Percentiles rank a stretch among this genome's conserved stretches.
phyloP scores from a whole-genome alignment of 2,888 invertebrate genomes.

The Scaptodrosophila latifasciaeformis region DNA sequence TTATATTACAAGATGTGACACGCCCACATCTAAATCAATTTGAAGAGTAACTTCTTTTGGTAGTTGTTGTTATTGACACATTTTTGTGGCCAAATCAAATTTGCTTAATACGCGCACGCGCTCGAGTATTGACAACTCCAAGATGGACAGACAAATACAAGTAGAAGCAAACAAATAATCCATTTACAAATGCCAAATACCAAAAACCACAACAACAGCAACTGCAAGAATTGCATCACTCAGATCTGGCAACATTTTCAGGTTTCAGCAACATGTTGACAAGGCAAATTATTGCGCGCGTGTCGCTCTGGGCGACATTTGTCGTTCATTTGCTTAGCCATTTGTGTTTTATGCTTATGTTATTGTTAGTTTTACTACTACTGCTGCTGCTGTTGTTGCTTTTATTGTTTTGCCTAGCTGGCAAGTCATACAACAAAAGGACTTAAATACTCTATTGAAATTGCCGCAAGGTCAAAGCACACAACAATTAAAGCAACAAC shows the following conservation, averaged over 20 bases:
- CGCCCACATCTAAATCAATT: too few species aligned
- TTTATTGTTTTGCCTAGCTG: slow-evolving; percentile 7
- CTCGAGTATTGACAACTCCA: slow-evolving; percentile 18
- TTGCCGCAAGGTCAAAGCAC: slow-evolving; percentile 53
- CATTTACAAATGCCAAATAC: slow-evolving; percentile 39
- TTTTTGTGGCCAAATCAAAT: slow-evolving; percentile 56
- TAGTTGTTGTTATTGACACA: slow-evolving; percentile 46
- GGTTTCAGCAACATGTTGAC: slow-evolving; percentile 7
- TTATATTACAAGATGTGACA: too few species aligned
- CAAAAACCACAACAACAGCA: slow-evolving; percentile 7
- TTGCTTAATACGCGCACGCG: slow-evolving; percentile 45
- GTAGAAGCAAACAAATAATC: slow-evolving; percentile 22
- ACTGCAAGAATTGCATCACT: slow-evolving; percentile 5
- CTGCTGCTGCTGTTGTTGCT: slow-evolving; percentile 6
- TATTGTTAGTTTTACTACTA: slow-evolving; percentile 11
- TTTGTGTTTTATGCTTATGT: too few species aligned
- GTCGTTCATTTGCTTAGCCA: slow-evolving; percentile 13
- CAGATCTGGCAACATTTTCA: slow-evolving; percentile 9
- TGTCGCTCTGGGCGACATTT: slow-evolving; percentile 4
- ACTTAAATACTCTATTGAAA: slow-evolving; percentile 28
- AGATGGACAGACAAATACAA: slow-evolving; percentile 28
- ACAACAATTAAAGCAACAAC: too few species aligned
- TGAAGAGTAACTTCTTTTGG: slow-evolving; percentile 37
- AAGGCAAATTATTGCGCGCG: slow-evolving; percentile 16
- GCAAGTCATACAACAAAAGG: slow-evolving; percentile 27